Evolutionary conservation across 2,888 invertebrate genomes (phyloP).

Genomic region (Limnephilus lunatus): DNA sequence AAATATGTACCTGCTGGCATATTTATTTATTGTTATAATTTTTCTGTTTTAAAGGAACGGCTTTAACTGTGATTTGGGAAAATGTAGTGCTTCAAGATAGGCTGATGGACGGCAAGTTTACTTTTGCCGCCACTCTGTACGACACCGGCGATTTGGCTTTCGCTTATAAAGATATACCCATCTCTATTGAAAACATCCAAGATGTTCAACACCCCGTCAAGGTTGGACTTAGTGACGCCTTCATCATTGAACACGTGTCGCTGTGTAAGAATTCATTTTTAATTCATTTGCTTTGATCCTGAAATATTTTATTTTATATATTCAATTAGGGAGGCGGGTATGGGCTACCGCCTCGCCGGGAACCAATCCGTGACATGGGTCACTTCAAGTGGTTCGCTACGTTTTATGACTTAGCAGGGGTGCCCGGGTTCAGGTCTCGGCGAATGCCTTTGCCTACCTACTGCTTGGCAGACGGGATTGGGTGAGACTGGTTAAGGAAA

Average conservation of each 20-base stretch:
- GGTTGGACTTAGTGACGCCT: conserved; percentile 98
- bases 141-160: conserved; percentile 94
- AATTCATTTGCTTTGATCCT: not conserved
- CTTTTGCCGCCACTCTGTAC: conserved; percentile 93
- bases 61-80: conserved; percentile 96
- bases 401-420: too few relatives aligned
- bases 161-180: conserved; percentile 91
- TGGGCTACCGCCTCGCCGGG: too few relatives aligned
- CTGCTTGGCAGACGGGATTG: too few relatives aligned
- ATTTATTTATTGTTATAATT: not conserved
- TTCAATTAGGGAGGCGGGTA: too few relatives aligned
- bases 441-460: too few relatives aligned
- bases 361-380: too few relatives aligned
- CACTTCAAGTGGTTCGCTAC: too few relatives aligned
- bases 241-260: conserved; percentile 91
- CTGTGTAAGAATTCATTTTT: conserved; percentile 82
- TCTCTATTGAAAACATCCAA: conserved; percentile 86
- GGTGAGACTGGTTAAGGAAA: too few relatives aligned
- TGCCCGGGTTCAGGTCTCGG: too few relatives aligned
- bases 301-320: not conserved
- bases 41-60: conserved; percentile 65
- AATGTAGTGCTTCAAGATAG: conserved; percentile 91
- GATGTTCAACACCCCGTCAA: conserved; percentile 96
- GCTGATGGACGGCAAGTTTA: conserved; percentile 85
- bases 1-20: not conserved